Base-by-base conservation (phyloP, 2,797 vertebrate genomes). In the Pipistrellus nathusii region DNA sequence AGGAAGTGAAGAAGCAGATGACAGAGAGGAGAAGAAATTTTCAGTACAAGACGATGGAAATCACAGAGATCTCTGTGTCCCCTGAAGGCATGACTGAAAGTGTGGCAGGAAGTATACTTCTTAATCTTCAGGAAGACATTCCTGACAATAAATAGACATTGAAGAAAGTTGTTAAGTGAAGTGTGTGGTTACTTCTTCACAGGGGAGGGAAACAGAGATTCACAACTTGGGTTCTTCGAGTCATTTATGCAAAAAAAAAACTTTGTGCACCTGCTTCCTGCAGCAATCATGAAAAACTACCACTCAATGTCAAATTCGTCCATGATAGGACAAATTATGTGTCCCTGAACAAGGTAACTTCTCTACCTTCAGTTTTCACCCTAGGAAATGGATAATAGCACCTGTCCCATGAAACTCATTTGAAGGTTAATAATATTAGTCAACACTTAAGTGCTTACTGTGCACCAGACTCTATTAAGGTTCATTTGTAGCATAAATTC, bases 281-380 rank as follows among this genome's bases (percentile, higher is more conserved):
- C 17, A 86, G 53, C 95, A 88, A 86, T 76, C 12, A 14, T 18
- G 46, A 72, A 72, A 85, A 86, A 64, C 38, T 80, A 20, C 23
- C 51, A 77, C 35, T 48, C 71, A 38, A 69, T 82, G 27, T 95
- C 51, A 73, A 73, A 90, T 15, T 21, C 11, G 12, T 80, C 32
- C 8, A 32, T 1, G 15, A 5, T 59, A 8, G 38, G 62, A 66
- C 32, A 32, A 88, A 66, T 30, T 38, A 71, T 21, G 7, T 51
- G 72, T 48, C 51, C 62, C 62, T 82, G 46, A 93, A 78, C 53
- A 88, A 93, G n/a, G 72, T 73, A 66, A 46, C 41, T 83, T 93
- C 13, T 88, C 44, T 83, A n/a, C 25, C 83, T 85, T 85, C 27
- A 11, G 7, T 82, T 68, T 93, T 75, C 55, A 85, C n/a, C n/a